Evolutionary conservation across 2,113 vertebrate genomes (phyloP).

Genomic region (Phalacrocorax carbo): DNA sequence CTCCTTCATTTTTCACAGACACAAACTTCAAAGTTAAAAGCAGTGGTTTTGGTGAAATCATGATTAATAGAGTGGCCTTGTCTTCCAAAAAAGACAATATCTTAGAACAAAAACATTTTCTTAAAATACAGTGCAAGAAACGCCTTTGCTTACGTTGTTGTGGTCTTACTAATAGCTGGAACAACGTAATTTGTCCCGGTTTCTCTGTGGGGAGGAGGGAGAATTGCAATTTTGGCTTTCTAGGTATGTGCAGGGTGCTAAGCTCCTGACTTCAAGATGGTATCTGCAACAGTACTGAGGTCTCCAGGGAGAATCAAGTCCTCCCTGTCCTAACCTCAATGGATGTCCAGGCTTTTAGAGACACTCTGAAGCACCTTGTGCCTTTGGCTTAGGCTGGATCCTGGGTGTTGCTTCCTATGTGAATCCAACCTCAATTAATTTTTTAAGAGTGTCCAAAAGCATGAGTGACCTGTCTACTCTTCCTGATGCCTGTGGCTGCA

Average conservation of each 20-base stretch:
- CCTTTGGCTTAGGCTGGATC: not conserved
- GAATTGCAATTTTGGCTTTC: not conserved
- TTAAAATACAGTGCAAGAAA: not conserved
- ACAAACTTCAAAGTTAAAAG: not conserved
- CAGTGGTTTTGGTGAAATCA: not conserved
- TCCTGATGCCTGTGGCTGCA: not conserved
- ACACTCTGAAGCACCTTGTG: not conserved
- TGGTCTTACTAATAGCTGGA: not conserved
- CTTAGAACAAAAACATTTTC: not conserved
- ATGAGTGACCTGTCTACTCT: not conserved
- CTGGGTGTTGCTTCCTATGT: not conserved
- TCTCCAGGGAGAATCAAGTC: not conserved
- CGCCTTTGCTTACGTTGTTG: not conserved
- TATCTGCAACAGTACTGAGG: not conserved
- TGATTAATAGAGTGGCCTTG: not conserved
- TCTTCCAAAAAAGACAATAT: not conserved
- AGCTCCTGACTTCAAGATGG: not conserved
- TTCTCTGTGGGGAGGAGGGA: not conserved
- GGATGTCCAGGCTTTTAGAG: not conserved
- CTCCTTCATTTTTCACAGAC: not conserved
- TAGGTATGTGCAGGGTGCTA: not conserved
- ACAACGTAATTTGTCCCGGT: not conserved
- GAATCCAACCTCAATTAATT: not conserved
- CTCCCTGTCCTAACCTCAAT: too few species aligned
- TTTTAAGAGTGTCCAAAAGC: not conserved